phyloP scores from a whole-genome alignment of 2,797 vertebrate species.

The Clarias laeviceps region DNA sequence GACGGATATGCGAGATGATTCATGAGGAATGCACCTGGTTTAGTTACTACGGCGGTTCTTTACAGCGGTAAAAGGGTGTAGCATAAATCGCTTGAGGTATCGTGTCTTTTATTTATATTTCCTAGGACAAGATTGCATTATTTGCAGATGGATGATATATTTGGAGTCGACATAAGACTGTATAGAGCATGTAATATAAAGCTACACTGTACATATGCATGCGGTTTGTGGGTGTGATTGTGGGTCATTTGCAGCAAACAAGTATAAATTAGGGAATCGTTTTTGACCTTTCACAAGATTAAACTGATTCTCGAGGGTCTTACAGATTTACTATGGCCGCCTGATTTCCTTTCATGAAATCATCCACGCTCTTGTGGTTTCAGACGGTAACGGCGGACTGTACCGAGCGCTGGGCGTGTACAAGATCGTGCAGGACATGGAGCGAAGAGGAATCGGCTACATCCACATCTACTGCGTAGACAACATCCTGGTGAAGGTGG shows the following conservation, averaged over 20 bases:
- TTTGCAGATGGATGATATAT: background rate
- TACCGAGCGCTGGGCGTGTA: conserved; percentile 89
- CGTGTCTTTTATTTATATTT: too few species aligned
- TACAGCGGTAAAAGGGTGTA: background rate
- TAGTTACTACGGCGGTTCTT: too few species aligned
- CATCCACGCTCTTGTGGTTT: background rate
- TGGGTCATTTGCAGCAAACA: background rate
- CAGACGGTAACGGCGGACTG: conserved; percentile 95
- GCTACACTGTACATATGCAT: too few species aligned
- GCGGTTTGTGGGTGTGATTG: background rate
- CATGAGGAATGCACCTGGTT: background rate
- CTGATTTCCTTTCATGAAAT: background rate
- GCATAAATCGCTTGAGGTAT: background rate
- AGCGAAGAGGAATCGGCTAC: conserved; percentile 78
- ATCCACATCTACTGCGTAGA: conserved; percentile 97
- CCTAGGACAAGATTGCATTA: background rate
- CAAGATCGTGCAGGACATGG: conserved; percentile 87
- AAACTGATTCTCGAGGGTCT: too few species aligned
- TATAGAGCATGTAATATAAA: background rate
- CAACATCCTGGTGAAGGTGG: conserved; percentile 96
- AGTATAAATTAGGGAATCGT: background rate
- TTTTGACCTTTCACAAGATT: background rate
- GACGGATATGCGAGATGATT: background rate
- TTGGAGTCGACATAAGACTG: background rate
- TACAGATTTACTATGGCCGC: background rate